These are phyloP conservation scores for Drosophila flavopinicola DNA, from an alignment of 2,888 invertebrate genomes.

Conservation along the genomic window DNA sequence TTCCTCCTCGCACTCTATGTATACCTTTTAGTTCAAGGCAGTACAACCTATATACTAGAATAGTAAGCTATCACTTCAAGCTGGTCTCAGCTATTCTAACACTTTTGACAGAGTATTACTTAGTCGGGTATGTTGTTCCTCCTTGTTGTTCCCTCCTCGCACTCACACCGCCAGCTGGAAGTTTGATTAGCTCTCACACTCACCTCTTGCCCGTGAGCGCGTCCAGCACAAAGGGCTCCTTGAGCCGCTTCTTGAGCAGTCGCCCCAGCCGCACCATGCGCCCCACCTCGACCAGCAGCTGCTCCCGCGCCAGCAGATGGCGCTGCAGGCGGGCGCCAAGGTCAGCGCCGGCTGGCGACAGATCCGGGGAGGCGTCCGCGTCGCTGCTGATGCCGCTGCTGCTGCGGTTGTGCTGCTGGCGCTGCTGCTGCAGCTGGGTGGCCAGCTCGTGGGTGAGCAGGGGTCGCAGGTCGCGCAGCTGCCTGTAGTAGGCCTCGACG, in stretches of 20 bases:
- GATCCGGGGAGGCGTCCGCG: conserved; percentile 53
- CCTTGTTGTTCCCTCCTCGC: conserved; percentile 4
- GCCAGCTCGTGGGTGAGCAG: conserved; percentile 85
- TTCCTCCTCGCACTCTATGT: too few relatives aligned
- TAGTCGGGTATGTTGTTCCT: neutral
- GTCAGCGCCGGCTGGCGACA: conserved; percentile 43
- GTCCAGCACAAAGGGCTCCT: conserved; percentile 86
- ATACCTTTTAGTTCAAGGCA: too few relatives aligned
- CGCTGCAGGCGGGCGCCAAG: conserved; percentile 84
- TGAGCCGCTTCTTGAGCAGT: conserved; percentile 87
- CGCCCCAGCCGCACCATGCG: conserved; percentile 89
- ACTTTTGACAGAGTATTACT: neutral
- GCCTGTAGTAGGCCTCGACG: conserved; percentile 87
- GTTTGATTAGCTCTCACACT: conserved; percentile 33
- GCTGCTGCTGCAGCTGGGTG: conserved; percentile 64
- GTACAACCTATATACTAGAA: too few relatives aligned
- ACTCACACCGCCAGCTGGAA: conserved; percentile 13
- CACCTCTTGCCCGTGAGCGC: conserved; percentile 82
- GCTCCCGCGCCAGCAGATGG: conserved; percentile 87
- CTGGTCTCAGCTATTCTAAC: too few relatives aligned
- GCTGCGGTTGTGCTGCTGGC: conserved; percentile 70
- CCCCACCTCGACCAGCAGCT: conserved; percentile 89
- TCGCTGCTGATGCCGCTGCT: conserved; percentile 71
- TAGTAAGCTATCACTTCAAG: too few relatives aligned
- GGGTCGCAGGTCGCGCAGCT: conserved; percentile 87